A percentile compares a stretch with the other conserved stretches of the same genome.
Conservation (phyloP, 2,797 vertebrate genomes). For the Enteromius argenteus region DNA sequence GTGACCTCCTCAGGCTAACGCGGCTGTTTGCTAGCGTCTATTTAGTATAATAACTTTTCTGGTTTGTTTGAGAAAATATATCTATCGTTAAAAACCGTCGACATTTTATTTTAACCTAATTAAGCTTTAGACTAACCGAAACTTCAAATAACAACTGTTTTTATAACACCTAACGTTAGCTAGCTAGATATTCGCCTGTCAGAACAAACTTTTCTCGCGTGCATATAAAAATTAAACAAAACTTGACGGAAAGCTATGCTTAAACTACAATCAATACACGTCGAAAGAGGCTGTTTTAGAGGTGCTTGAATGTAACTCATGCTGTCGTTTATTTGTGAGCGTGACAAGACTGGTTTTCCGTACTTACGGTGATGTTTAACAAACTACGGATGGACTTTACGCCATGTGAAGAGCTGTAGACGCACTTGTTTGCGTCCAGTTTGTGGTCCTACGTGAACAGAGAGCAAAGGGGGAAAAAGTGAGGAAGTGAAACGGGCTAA, state of each 20-base stretch:
- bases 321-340: slow-evolving; percentile 29
- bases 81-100: background rate
- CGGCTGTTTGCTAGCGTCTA: background rate
- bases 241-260: background rate
- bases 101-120: background rate
- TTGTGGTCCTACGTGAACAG: slow-evolving; percentile 51
- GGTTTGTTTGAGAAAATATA: background rate
- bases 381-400: slow-evolving; percentile 38
- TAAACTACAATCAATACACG: background rate
- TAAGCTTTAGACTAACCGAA: background rate
- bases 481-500: slow-evolving; percentile 82
- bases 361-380: slow-evolving; percentile 30
- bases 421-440: slow-evolving; percentile 52
- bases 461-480: slow-evolving; percentile 76
- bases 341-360: slow-evolving; percentile 19
- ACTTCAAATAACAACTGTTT: background rate
- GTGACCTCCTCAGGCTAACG: slow-evolving; percentile 32
- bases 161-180: background rate
- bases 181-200: background rate
- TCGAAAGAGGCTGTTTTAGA: slow-evolving; percentile 12
- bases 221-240: background rate
- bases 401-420: slow-evolving; percentile 39
- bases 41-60: slow-evolving; percentile 25
- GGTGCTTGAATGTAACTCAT: slow-evolving; percentile 11
- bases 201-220: slow-evolving; percentile 1